phyloP scores from a whole-genome alignment of 1,140 invertebrate genomes.

The Aphis gossypii region DNA sequence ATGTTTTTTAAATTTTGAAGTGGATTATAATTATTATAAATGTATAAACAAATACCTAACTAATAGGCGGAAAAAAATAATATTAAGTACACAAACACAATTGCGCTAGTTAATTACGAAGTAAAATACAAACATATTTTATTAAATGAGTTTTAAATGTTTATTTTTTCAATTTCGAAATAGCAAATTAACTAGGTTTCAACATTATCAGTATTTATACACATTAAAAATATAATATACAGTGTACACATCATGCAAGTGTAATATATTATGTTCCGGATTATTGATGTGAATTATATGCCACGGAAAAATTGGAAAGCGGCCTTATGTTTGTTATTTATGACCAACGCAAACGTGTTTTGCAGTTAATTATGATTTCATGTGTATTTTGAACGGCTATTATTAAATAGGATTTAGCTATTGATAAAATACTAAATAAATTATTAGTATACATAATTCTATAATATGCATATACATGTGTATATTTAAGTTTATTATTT shows the following conservation, averaged over 20 bases:
- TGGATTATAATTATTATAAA: background rate
- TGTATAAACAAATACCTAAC: background rate
- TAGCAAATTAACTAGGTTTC: background rate
- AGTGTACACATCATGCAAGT: background rate
- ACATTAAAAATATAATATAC: background rate
- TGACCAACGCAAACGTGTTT: slow-evolving; percentile 30
- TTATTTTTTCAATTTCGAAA: background rate
- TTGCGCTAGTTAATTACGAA: background rate
- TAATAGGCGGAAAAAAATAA: background rate
- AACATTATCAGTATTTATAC: background rate
- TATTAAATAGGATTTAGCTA: background rate
- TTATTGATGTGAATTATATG: slow-evolving; percentile 19
- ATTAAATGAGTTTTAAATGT: background rate
- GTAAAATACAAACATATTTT: background rate
- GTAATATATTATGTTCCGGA: background rate
- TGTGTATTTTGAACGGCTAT: background rate
- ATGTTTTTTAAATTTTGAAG: background rate
- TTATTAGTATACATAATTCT: background rate
- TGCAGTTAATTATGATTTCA: slow-evolving; percentile 21
- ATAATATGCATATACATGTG: background rate
- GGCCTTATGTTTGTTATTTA: slow-evolving; percentile 16
- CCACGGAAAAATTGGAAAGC: slow-evolving; percentile 16
- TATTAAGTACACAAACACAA: background rate
- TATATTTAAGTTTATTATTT: slow-evolving; percentile 26
- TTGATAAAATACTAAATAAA: slow-evolving; percentile 26